phyloP scores from a whole-genome alignment of 2,797 vertebrate species.

The Brotula barbata region DNA sequence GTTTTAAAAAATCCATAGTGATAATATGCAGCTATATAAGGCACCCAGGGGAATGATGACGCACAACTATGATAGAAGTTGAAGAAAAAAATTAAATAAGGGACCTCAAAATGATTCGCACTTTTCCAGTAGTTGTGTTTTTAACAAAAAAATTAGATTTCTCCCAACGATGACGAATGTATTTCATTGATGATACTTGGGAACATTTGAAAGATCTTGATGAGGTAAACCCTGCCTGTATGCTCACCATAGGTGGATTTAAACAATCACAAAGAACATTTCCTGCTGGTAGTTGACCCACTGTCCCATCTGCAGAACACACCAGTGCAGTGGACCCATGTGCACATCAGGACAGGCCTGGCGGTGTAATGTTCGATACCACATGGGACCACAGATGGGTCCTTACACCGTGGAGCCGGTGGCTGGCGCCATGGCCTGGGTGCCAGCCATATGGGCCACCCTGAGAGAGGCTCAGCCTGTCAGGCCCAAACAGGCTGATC shows the following conservation, averaged over 20 bases:
- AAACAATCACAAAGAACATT: conserved; percentile 23
- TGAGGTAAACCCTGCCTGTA: conserved; percentile 10
- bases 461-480: conserved; percentile 64
- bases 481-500: conserved; percentile 69
- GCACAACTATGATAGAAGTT: too few relatives aligned
- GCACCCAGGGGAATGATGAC: too few relatives aligned
- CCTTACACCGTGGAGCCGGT: conserved; percentile 53
- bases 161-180: too few relatives aligned
- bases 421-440: conserved; percentile 62
- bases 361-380: conserved; percentile 60
- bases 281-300: conserved; percentile 43
- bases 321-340: conserved; percentile 49
- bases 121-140: too few relatives aligned
- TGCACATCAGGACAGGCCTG: conserved; percentile 52
- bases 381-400: conserved; percentile 74
- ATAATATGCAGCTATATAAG: too few relatives aligned
- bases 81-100: too few relatives aligned
- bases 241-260: conserved; percentile 20
- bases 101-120: too few relatives aligned
- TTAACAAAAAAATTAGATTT: too few relatives aligned
- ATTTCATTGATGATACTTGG: too few relatives aligned
- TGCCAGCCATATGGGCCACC: conserved; percentile 75
- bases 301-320: conserved; percentile 60
- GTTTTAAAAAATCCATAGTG: too few relatives aligned
- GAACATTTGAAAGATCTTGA: conserved; percentile 1